Evolutionary conservation across 2,888 invertebrate genomes (phyloP), one percentile per base, ranked within the genome.

Genomic region (Drosophila hawaiiensis): DNA sequence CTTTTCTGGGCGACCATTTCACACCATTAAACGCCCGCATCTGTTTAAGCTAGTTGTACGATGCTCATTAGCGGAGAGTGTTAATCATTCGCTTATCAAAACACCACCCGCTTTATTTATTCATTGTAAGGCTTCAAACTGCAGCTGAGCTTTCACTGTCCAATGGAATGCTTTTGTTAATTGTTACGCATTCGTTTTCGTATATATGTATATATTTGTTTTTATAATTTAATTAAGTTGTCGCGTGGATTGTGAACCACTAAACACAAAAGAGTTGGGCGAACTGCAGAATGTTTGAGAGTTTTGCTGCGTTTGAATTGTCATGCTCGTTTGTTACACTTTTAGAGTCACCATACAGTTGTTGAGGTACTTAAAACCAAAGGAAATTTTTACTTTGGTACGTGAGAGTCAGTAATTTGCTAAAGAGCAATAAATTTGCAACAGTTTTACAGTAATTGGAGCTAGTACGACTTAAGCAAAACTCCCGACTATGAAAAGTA

Each of bases 41-140:
- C 66, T 86, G 60, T 22, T 73, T 81, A 69, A 81, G 63, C 70
- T 62, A 65, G 68, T 69, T 79, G 33, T 58, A 25, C 50, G 58
- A 65, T 56, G 62, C 64, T 68, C 65, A 67, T 77, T 80, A 72
- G 65, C 53, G 52, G 25, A 25, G 12, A 55, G 74, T 83, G 80
- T 67, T 88, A 88, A 84, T 73, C 77, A 76, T 56, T 75, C 62
- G 80, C 76, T 85, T 85, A 84, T 83, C 83, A 77, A 62, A 65
- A 61, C 63, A 64, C 67, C 72, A 62, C 64, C 76, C 41, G 25
- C 22, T 56, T 43, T 25, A n/a, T 25, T 14, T 33, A 29, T 16
- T 50, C 43, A 64, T 54, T 54, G 59, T 31, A 16, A 55, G 16
- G 29, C 55, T 31, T 35, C 4, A 39, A 54, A 47, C 53, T 55